Evolutionary conservation across 2,888 invertebrate genomes (phyloP).

Genomic region (Dicycla oo): DNA sequence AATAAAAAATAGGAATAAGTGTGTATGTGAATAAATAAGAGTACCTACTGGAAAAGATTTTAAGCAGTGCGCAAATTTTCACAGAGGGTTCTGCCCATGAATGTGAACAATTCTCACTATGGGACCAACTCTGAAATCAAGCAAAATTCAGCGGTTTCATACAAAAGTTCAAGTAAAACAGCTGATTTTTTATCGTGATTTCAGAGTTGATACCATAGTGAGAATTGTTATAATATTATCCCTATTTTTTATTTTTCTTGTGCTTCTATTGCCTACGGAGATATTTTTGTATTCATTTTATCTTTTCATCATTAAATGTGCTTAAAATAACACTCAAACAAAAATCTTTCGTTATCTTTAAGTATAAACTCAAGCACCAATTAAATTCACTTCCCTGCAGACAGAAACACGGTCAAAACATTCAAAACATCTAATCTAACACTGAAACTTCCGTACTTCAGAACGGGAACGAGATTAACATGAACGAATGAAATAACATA

Average conservation of each 20-base stretch:
- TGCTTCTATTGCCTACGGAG: background rate
- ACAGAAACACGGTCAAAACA: slow-evolving; percentile 42
- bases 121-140: too few species aligned
- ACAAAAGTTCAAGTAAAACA: too few species aligned
- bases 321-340: slow-evolving; percentile 22
- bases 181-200: too few species aligned
- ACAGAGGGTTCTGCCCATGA: too few species aligned
- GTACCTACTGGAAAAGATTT: too few species aligned
- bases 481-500: slow-evolving; percentile 70
- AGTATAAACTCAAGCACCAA: slow-evolving; percentile 26
- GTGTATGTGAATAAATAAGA: too few species aligned
- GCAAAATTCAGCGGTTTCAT: too few species aligned
- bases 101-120: too few species aligned
- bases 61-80: too few species aligned
- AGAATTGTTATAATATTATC: fast-evolving
- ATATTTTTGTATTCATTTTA: background rate
- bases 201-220: too few species aligned
- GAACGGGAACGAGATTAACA: slow-evolving; percentile 60
- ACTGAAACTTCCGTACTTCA: slow-evolving; percentile 54
- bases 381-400: slow-evolving; percentile 42
- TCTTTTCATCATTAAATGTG: background rate
- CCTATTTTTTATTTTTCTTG: background rate
- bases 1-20: too few species aligned
- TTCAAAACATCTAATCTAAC: slow-evolving; percentile 59
- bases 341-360: slow-evolving; percentile 18